phyloP scores from a whole-genome alignment of 2,113 vertebrate species.

The Pollimyrus isidori region DNA sequence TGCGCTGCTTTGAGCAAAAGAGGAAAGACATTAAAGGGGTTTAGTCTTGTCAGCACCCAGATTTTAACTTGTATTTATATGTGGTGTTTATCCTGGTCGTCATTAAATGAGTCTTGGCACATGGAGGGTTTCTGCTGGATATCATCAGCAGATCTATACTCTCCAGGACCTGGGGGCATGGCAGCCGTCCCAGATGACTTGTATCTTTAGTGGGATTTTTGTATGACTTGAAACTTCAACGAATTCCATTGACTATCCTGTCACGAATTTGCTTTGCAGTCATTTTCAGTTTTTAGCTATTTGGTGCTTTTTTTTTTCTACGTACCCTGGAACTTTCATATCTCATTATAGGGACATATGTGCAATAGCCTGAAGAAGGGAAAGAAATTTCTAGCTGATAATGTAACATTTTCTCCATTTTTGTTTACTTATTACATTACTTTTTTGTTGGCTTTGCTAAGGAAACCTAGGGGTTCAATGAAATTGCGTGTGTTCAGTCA shows the following conservation, averaged over 20 bases:
- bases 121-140: neutral
- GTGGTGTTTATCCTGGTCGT: neutral
- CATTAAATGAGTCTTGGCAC: neutral
- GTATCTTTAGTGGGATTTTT: neutral
- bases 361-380: neutral
- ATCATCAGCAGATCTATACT: neutral
- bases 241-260: neutral
- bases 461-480: neutral
- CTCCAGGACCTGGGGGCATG: neutral
- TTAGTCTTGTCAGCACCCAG: neutral
- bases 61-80: neutral
- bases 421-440: neutral
- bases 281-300: neutral
- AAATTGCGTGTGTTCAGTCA: neutral
- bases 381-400: neutral
- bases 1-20: neutral
- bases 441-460: neutral
- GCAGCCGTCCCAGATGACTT: neutral
- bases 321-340: neutral
- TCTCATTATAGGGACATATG: neutral
- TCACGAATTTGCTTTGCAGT: neutral
- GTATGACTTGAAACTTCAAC: neutral
- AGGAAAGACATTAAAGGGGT: neutral
- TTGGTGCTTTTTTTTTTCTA: neutral
- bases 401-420: neutral